Evolutionary conservation across 1,140 invertebrate species (phyloP).

Genomic region (Thaumetopoea pityocampa): DNA sequence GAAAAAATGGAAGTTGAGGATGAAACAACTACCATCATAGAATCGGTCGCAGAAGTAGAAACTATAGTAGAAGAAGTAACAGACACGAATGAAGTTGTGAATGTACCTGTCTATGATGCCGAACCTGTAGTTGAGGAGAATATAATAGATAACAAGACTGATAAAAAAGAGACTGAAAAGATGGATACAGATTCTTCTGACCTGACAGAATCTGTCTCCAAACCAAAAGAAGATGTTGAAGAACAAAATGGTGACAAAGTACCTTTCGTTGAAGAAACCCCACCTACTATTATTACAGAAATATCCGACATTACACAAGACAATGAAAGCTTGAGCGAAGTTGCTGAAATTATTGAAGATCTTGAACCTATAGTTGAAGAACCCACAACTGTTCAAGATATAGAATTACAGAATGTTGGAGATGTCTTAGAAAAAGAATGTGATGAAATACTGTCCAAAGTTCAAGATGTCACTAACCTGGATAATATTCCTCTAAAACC

Average conservation of each 20-base stretch:
- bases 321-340: constrained; percentile 35
- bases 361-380: constrained; percentile 57
- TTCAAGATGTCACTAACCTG: constrained; percentile 62
- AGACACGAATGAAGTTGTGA: constrained; percentile 30
- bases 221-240: constrained; percentile 9
- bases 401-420: constrained; percentile 58
- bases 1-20: constrained; percentile 58
- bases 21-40: constrained; percentile 19
- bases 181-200: constrained; percentile 31
- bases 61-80: constrained; percentile 41
- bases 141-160: constrained; percentile 29
- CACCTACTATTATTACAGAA: constrained; percentile 45
- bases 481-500: constrained; percentile 59
- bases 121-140: constrained; percentile 37
- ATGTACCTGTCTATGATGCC: constrained; percentile 28
- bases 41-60: constrained; percentile 15
- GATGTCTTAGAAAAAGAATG: constrained; percentile 65
- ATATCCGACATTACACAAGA: constrained; percentile 51
- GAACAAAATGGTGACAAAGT: constrained; percentile 11
- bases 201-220: neutral
- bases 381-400: constrained; percentile 41
- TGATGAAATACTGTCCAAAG: constrained; percentile 63
- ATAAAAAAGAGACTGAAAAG: constrained; percentile 32
- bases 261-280: constrained; percentile 41
- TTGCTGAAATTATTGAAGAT: constrained; percentile 48